phyloP scores from a whole-genome alignment of 2,888 invertebrate species.

The Hypercompe scribonia region DNA sequence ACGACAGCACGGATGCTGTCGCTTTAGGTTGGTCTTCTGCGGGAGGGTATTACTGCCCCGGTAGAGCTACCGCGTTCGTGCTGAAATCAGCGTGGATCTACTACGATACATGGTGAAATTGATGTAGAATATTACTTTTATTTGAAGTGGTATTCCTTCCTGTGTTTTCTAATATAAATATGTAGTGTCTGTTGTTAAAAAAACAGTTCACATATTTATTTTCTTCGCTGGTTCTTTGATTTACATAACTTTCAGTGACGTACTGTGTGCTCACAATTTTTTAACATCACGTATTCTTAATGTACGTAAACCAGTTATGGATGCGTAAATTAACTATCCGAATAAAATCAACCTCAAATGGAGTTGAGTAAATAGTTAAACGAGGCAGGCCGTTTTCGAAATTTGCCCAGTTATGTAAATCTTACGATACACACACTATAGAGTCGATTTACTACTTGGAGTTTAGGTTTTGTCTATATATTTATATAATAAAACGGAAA shows the following conservation, averaged over 20 bases:
- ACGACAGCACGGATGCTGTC: too few species aligned
- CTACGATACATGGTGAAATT: too few species aligned
- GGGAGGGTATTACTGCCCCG: too few species aligned
- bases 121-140: too few species aligned
- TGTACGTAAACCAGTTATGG: neutral
- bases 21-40: too few species aligned
- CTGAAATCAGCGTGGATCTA: too few species aligned
- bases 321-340: neutral
- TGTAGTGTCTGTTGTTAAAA: neutral
- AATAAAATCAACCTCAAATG: conserved; percentile 3
- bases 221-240: neutral
- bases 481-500: neutral
- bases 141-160: too few species aligned
- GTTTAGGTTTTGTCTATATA: neutral
- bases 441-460: neutral
- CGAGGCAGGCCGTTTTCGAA: neutral
- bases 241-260: neutral
- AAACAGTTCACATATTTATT: neutral
- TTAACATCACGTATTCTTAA: neutral
- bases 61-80: too few species aligned
- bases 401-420: neutral
- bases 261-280: neutral
- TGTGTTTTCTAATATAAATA: too few species aligned
- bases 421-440: neutral
- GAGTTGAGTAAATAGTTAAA: conserved; percentile 3